Percentiles rank a stretch among this genome's conserved stretches.
phyloP scores from a whole-genome alignment of 2,888 invertebrate species.

The Argyresthia goedartella region DNA sequence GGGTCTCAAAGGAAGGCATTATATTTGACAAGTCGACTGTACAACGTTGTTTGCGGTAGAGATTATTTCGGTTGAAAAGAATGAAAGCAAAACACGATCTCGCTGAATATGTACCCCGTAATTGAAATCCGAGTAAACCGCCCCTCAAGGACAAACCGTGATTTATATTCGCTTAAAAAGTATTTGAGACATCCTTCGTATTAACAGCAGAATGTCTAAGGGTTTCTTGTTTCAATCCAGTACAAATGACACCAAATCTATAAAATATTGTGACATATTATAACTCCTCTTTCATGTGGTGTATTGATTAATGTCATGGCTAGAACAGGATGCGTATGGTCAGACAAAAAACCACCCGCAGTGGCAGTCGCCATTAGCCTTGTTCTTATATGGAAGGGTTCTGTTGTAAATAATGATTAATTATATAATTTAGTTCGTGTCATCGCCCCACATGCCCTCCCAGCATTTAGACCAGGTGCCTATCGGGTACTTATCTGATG shows the following conservation, averaged over 20 bases:
- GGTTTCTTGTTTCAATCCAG: neutral
- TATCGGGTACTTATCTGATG: conserved; percentile 50
- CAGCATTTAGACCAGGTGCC: conserved; percentile 58
- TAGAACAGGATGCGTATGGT: conserved; percentile 47
- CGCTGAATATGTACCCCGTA: conserved; percentile 54
- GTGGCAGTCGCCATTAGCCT: conserved; percentile 43
- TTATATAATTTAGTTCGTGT: conserved; percentile 60
- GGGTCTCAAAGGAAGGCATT: conserved; percentile 57
- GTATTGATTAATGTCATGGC: conserved; percentile 17
- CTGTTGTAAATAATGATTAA: conserved; percentile 59
- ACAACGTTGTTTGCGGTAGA: conserved; percentile 65
- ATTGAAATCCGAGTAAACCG: conserved; percentile 57
- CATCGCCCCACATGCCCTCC: conserved; percentile 49
- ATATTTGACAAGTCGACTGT: conserved; percentile 68
- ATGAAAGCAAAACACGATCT: conserved; percentile 66
- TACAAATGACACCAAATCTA: neutral
- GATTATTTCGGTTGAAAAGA: conserved; percentile 70
- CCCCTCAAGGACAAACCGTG: conserved; percentile 42
- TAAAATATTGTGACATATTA: neutral
- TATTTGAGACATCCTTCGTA: conserved; percentile 3
- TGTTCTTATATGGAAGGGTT: conserved; percentile 37
- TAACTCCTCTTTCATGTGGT: neutral
- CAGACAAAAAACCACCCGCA: conserved; percentile 44
- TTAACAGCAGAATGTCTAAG: neutral
- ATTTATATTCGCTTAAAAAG: conserved; percentile 23